phyloP scores from a whole-genome alignment of 2,888 invertebrate genomes.

The Electrophaes corylata region DNA sequence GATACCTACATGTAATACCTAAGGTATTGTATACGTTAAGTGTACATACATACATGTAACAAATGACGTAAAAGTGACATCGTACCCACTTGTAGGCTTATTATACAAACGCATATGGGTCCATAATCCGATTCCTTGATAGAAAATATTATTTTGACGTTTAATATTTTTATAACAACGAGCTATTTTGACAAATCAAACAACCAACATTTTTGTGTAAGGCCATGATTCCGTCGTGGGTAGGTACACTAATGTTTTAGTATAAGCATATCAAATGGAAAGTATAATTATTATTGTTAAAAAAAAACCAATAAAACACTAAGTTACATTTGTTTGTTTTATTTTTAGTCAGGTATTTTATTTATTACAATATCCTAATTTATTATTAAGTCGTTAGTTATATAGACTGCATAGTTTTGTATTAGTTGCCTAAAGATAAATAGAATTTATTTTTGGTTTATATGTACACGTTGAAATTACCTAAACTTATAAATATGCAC shows the following conservation, averaged over 20 bases:
- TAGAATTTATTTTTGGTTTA: neutral
- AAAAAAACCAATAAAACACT: slow-evolving; percentile 12
- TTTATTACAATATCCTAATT: neutral
- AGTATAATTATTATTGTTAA: slow-evolving; percentile 12
- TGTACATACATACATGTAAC: no score
- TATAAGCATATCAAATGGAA: slow-evolving; percentile 20
- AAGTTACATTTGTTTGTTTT: slow-evolving; percentile 11
- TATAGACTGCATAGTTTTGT: neutral
- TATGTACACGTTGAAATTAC: neutral
- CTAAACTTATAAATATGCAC: no score
- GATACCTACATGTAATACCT: no score
- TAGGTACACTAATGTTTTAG: slow-evolving; percentile 39
- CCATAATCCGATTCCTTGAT: no score
- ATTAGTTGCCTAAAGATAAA: neutral
- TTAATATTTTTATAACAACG: no score
- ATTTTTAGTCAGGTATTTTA: slow-evolving; percentile 5
- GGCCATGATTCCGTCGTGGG: slow-evolving; percentile 30
- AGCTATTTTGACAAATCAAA: slow-evolving; percentile 6
- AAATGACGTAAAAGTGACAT: no score
- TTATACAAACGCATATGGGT: no score
- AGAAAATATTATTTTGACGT: no score
- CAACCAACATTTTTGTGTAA: slow-evolving; percentile 1
- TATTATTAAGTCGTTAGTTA: neutral
- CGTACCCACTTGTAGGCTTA: no score
- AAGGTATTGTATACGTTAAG: no score